Evolutionary conservation across 2,113 vertebrate genomes (phyloP).

Genomic region (Gavialis gangeticus): DNA sequence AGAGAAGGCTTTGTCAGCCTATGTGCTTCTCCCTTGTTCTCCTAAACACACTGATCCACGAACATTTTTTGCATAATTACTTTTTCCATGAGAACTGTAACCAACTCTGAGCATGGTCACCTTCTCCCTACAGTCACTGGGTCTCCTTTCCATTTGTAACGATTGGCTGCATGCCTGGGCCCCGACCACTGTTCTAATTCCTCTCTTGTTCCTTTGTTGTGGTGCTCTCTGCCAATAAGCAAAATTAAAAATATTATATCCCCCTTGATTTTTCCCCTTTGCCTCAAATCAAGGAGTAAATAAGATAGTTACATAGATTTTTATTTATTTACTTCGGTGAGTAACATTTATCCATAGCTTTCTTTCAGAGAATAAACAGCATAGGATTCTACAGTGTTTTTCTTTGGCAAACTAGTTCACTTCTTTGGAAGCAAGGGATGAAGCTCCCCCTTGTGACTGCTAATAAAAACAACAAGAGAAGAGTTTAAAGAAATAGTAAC

Average conservation of each 20-base stretch:
- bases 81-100: background rate
- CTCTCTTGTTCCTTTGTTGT: background rate
- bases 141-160: background rate
- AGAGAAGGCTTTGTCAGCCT: background rate
- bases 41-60: background rate
- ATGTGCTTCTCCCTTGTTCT: background rate
- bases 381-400: background rate
- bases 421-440: background rate
- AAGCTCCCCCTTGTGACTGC: background rate
- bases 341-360: background rate
- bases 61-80: background rate
- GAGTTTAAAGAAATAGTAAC: background rate
- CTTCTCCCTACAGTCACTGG: background rate
- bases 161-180: background rate
- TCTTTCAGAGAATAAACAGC: background rate
- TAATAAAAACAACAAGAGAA: background rate
- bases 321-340: background rate
- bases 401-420: background rate
- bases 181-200: background rate
- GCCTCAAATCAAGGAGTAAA: background rate
- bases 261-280: background rate
- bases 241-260: background rate
- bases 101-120: background rate
- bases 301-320: background rate
- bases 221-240: background rate